phyloP scores from a whole-genome alignment of 2,797 vertebrate genomes.

The Smutsia gigantea region DNA sequence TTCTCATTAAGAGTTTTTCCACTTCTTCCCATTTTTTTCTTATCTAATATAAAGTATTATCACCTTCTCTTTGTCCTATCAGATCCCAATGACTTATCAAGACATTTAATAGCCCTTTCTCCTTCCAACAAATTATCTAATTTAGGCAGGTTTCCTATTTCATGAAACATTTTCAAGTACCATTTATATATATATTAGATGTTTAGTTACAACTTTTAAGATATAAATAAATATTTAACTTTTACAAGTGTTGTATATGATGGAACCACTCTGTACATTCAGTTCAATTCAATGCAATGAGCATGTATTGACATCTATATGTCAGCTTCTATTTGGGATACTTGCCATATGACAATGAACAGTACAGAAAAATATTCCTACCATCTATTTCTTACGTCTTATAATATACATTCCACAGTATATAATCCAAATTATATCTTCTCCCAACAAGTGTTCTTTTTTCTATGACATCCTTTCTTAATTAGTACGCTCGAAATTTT shows the following conservation, averaged over 20 bases:
- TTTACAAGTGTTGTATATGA: background rate
- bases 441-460: background rate
- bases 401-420: background rate
- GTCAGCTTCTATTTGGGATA: background rate
- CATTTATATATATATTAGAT: background rate
- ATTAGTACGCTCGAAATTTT: background rate
- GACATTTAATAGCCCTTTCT: background rate
- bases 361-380: background rate
- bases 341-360: background rate
- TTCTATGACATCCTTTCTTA: background rate
- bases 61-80: background rate
- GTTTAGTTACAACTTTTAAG: background rate
- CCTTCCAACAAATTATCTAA: background rate
- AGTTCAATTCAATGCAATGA: background rate
- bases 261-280: background rate
- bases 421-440: background rate
- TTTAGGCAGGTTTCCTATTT: conserved; percentile 8
- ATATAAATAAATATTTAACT: background rate
- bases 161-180: background rate
- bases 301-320: background rate
- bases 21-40: background rate
- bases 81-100: background rate
- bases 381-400: background rate
- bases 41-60: background rate
- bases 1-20: background rate